These are phyloP conservation scores for Camponotus fellah DNA, from an alignment of 2,888 invertebrate species.

Conservation along the genomic window DNA sequence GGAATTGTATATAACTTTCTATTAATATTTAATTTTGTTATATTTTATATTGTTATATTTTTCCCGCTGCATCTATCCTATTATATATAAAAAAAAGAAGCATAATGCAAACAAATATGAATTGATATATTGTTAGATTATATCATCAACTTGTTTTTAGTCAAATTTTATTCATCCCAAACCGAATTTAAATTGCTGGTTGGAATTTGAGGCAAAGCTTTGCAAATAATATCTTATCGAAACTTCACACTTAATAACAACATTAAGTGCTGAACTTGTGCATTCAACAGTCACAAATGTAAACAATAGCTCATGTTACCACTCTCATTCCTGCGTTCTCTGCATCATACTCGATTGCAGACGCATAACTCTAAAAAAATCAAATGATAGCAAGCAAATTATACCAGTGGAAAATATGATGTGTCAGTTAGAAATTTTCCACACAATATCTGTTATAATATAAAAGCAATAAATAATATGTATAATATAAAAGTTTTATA, in stretches of 20 bases:
- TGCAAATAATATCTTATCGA: conserved; percentile 8
- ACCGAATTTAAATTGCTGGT: neutral
- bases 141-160: neutral
- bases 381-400: neutral
- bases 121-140: too few relatives aligned
- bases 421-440: neutral
- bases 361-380: conserved; percentile 12
- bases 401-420: neutral
- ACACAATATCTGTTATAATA: neutral
- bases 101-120: too few relatives aligned
- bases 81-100: too few relatives aligned
- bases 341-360: neutral
- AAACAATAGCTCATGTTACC: conserved; percentile 31
- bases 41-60: too few relatives aligned
- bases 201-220: neutral
- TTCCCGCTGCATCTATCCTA: too few relatives aligned
- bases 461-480: too few relatives aligned
- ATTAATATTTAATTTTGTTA: too few relatives aligned
- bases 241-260: conserved; percentile 13
- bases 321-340: neutral
- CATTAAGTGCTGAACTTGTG: conserved; percentile 18
- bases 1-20: too few relatives aligned
- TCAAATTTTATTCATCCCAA: neutral
- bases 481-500: neutral
- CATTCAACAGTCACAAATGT: conserved; percentile 19